phyloP scores from a whole-genome alignment of 1,140 invertebrate species.

The Stenopsyche tienmushanensis region DNA sequence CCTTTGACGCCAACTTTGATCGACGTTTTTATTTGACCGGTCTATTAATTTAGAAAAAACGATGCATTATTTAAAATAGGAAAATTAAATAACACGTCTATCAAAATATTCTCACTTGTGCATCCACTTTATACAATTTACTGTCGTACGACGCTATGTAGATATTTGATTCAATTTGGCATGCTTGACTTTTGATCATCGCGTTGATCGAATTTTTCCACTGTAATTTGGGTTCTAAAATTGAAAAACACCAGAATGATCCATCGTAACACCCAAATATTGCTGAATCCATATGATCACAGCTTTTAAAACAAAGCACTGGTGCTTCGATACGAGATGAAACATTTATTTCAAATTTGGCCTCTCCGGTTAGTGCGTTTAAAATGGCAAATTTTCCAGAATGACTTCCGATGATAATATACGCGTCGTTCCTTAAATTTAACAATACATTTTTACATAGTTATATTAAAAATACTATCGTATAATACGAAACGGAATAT shows the following conservation, averaged over 20 bases:
- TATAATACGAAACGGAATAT: no score
- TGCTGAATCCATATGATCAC: constrained; percentile 40
- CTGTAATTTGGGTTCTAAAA: constrained; percentile 55
- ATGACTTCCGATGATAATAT: constrained; percentile 62
- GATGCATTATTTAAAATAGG: no score
- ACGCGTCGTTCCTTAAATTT: constrained; percentile 32
- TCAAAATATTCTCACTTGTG: constrained; percentile 56
- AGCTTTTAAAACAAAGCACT: constrained; percentile 44
- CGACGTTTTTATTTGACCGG: constrained; percentile 44
- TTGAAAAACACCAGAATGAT: constrained; percentile 61
- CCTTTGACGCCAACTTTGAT: constrained; percentile 53
- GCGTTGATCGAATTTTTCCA: constrained; percentile 65
- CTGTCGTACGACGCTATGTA: constrained; percentile 72
- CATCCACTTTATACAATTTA: constrained; percentile 61
- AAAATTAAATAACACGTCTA: no score
- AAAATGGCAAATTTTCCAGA: constrained; percentile 60
- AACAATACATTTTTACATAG: constrained; percentile 18
- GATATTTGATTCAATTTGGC: constrained; percentile 51
- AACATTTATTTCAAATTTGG: constrained; percentile 44
- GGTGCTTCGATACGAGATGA: constrained; percentile 50
- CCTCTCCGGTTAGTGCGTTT: constrained; percentile 51
- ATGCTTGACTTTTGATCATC: constrained; percentile 68
- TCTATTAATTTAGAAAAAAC: constrained; percentile 45
- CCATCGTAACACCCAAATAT: constrained; percentile 68
- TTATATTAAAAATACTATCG: not conserved